Evolutionary conservation across 2,888 invertebrate species (phyloP).

Genomic region (Rhagophthalmus giganteus): DNA sequence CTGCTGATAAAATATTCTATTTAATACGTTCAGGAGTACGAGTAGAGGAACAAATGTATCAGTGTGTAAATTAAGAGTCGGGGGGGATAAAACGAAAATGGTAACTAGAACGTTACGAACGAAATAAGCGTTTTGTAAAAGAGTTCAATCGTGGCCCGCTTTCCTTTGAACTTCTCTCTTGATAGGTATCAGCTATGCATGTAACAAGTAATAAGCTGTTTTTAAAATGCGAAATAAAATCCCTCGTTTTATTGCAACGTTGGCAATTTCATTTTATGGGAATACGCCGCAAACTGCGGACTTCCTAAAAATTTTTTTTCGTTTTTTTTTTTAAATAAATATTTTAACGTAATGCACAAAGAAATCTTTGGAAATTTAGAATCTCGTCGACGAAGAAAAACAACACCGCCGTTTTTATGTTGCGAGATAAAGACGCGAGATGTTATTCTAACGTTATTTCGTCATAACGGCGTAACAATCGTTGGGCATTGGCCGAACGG

Average conservation of each 20-base stretch:
- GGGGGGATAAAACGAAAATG: conserved; percentile 34
- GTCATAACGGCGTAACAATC: too few species aligned
- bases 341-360: conserved; percentile 1
- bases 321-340: too few species aligned
- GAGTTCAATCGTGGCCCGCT: conserved; percentile 30
- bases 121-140: conserved; percentile 27
- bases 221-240: conserved; percentile 33
- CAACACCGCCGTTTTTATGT: background rate
- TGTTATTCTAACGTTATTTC: background rate
- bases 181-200: conserved; percentile 41
- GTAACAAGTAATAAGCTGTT: conserved; percentile 41
- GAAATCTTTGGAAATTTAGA: conserved; percentile 4
- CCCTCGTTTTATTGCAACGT: conserved; percentile 19
- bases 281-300: background rate
- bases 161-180: conserved; percentile 38
- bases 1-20: conserved; percentile 10
- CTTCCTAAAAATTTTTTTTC: conserved; percentile 3
- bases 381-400: background rate
- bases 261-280: conserved; percentile 18
- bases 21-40: conserved; percentile 4
- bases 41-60: conserved; percentile 33
- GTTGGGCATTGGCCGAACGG: too few species aligned
- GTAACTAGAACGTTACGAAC: conserved; percentile 31
- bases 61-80: conserved; percentile 37
- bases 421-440: too few species aligned